Percentiles rank a stretch among this genome's conserved stretches.
These are phyloP conservation scores for Sinosuthora webbiana DNA, from an alignment of 2,113 vertebrate genomes.

Conservation along the genomic window DNA sequence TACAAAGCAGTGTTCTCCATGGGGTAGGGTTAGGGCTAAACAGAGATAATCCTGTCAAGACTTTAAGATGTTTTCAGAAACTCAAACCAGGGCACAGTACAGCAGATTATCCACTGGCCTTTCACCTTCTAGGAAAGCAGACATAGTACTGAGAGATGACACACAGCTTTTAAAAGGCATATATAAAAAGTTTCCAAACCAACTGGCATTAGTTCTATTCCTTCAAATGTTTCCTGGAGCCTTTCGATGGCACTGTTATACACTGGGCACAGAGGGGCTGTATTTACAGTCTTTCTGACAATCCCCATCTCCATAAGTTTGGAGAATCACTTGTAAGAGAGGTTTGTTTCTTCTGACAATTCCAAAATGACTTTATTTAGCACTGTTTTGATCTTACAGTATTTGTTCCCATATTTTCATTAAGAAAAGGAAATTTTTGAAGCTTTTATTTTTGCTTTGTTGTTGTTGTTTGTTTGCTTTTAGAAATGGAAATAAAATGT, in stretches of 20 bases:
- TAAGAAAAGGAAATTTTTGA: neutral
- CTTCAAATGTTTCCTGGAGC: neutral
- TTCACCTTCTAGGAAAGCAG: conserved; percentile 1
- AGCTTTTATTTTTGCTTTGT: neutral
- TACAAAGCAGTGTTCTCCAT: neutral
- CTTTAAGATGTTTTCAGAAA: conserved; percentile 58
- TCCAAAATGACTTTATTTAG: neutral
- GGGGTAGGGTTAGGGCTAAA: neutral
- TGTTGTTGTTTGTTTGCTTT: neutral
- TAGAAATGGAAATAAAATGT: neutral
- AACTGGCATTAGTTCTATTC: neutral
- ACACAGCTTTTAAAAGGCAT: neutral
- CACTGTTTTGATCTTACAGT: neutral
- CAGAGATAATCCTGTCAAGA: conserved; percentile 32
- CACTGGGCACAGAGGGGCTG: neutral
- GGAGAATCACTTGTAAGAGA: neutral
- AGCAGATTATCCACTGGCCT: conserved; percentile 44
- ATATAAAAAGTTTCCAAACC: neutral
- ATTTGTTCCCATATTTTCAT: neutral
- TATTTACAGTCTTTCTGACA: neutral
- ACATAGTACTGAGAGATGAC: neutral
- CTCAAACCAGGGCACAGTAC: neutral
- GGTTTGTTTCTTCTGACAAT: neutral
- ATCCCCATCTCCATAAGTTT: neutral
- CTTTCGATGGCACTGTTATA: neutral